Conservation (phyloP, 2,113 vertebrate genomes). For the Dipodomys merriami region DNA sequence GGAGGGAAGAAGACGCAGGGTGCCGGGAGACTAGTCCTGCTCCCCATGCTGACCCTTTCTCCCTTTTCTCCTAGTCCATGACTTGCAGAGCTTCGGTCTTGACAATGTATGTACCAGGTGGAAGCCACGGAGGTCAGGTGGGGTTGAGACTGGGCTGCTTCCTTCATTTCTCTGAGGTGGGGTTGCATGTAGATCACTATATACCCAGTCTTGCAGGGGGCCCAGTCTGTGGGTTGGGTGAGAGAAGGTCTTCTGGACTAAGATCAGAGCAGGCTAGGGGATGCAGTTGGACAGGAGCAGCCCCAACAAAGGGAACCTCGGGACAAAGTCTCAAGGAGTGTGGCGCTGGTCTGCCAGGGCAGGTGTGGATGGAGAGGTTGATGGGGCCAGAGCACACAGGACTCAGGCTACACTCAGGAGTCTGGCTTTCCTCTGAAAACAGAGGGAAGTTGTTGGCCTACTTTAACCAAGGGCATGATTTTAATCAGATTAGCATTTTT, state of each 20-base stretch:
- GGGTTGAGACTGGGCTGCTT: background rate
- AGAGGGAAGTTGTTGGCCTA: background rate
- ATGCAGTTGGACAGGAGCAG: background rate
- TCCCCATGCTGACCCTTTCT: background rate
- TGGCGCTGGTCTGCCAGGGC: background rate
- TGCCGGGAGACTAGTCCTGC: background rate
- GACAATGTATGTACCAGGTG: constrained; percentile 92
- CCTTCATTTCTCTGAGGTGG: background rate
- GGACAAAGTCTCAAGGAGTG: background rate
- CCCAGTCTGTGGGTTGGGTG: background rate
- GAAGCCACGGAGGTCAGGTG: background rate
- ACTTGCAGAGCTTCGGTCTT: constrained; percentile 98
- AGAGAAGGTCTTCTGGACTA: constrained; percentile 2
- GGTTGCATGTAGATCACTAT: background rate
- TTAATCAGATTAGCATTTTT: background rate
- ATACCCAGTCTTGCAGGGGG: background rate
- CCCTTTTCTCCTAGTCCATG: constrained; percentile 92
- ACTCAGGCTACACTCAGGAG: background rate
- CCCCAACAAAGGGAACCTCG: background rate
- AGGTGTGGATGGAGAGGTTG: background rate
- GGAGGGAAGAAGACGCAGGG: background rate
- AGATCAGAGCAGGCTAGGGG: background rate
- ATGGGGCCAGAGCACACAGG: background rate
- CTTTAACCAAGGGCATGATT: background rate
- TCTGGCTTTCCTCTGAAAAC: background rate